phyloP scores from a whole-genome alignment of 2,797 vertebrate genomes.

The Enteromius unitaeniatus region DNA sequence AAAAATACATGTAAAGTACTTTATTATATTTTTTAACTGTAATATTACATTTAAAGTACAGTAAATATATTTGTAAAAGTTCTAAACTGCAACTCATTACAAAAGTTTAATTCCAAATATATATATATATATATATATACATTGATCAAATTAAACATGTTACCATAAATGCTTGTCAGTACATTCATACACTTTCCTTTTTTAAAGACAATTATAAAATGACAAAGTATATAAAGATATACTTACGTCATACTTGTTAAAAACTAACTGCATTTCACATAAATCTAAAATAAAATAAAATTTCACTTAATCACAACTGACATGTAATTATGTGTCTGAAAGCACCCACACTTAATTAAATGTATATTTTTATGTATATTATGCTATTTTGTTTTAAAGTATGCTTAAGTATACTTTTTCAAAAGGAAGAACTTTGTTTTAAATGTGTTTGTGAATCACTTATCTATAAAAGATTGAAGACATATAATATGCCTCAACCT shows the following conservation, averaged over 20 bases:
- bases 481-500: not conserved
- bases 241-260: not conserved
- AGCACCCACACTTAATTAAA: not conserved
- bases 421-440: not conserved
- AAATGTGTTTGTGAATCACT: not conserved
- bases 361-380: not conserved
- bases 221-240: not conserved
- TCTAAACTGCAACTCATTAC: not conserved
- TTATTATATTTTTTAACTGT: not conserved
- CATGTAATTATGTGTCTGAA: not conserved
- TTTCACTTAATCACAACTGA: not conserved
- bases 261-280: not conserved
- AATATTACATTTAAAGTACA: not conserved
- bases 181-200: not conserved
- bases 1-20: not conserved
- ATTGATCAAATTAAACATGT: not conserved
- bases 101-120: not conserved
- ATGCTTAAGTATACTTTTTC: not conserved
- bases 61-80: not conserved
- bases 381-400: too few relatives aligned
- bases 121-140: not conserved
- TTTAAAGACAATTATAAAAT: not conserved
- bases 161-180: not conserved
- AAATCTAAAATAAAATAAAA: not conserved
- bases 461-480: not conserved